phyloP scores from a whole-genome alignment of 2,113 vertebrate genomes.

The Zosterops lateralis region DNA sequence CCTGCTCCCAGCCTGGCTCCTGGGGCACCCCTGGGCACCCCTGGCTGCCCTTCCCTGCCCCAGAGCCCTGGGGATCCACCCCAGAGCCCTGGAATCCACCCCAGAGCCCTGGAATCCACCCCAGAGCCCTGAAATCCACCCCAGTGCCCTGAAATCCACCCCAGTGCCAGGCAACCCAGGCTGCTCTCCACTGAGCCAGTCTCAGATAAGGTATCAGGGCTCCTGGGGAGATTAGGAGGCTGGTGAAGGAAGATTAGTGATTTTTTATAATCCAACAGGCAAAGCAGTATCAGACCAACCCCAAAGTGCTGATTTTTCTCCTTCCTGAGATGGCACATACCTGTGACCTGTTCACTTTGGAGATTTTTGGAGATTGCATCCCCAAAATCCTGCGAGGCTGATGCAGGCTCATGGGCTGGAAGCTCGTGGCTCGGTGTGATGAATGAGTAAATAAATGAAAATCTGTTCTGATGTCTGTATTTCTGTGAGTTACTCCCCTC shows the following conservation, averaged over 20 bases:
- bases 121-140: rapidly evolving
- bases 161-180: rapidly evolving
- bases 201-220: neutral
- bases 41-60: rapidly evolving
- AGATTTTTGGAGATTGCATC: neutral
- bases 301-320: neutral
- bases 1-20: neutral
- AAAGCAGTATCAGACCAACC: neutral
- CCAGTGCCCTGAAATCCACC: rapidly evolving
- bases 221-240: neutral
- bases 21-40: neutral
- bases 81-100: rapidly evolving
- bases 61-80: neutral
- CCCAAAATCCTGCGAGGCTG: neutral
- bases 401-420: neutral
- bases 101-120: rapidly evolving
- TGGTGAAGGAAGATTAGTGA: neutral
- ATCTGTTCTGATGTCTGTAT: conserved; percentile 40
- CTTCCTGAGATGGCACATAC: neutral
- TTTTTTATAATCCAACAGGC: neutral
- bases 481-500: conserved; percentile 25
- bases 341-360: neutral
- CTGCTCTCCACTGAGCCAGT: neutral
- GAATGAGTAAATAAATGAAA: conserved; percentile 1
- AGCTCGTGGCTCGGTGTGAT: neutral